These are phyloP conservation scores for Dendropsophus ebraccatus DNA, from an alignment of 2,113 vertebrate species.

Conservation along the genomic window DNA sequence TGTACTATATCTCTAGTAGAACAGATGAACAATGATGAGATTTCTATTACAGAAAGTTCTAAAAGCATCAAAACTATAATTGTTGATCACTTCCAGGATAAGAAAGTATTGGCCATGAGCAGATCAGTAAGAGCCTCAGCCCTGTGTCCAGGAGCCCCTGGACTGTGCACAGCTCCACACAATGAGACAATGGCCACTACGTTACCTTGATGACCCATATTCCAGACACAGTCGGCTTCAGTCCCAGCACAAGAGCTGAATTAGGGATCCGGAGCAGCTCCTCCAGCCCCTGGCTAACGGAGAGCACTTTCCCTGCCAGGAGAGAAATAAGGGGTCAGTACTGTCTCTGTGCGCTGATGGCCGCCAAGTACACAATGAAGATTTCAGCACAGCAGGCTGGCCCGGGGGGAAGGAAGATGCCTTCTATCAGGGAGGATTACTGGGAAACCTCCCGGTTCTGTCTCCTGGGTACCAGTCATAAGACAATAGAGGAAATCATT, in stretches of 20 bases:
- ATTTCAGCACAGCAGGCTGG: neutral
- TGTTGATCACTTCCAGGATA: too few relatives aligned
- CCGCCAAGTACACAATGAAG: slow-evolving; percentile 3
- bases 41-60: too few relatives aligned
- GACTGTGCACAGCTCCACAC: neutral
- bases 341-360: neutral
- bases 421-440: neutral
- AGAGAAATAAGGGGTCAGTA: slow-evolving; percentile 12
- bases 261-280: slow-evolving; percentile 91
- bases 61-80: too few relatives aligned
- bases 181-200: neutral
- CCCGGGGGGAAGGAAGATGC: neutral
- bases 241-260: slow-evolving; percentile 84
- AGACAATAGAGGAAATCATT: neutral
- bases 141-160: too few relatives aligned
- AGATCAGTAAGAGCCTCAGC: too few relatives aligned
- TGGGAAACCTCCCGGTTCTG: neutral
- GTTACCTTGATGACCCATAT: slow-evolving; percentile 87
- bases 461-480: neutral
- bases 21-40: too few relatives aligned
- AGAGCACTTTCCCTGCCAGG: slow-evolving; percentile 77
- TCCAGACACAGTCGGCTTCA: slow-evolving; percentile 85
- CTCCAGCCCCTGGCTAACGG: slow-evolving; percentile 80
- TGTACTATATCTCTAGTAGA: too few relatives aligned
- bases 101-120: too few relatives aligned